Percentiles rank a stretch among this genome's conserved stretches.
Evolutionary conservation across 2,888 invertebrate species (phyloP).

Genomic region (Scelioninae gen. 1): DNA sequence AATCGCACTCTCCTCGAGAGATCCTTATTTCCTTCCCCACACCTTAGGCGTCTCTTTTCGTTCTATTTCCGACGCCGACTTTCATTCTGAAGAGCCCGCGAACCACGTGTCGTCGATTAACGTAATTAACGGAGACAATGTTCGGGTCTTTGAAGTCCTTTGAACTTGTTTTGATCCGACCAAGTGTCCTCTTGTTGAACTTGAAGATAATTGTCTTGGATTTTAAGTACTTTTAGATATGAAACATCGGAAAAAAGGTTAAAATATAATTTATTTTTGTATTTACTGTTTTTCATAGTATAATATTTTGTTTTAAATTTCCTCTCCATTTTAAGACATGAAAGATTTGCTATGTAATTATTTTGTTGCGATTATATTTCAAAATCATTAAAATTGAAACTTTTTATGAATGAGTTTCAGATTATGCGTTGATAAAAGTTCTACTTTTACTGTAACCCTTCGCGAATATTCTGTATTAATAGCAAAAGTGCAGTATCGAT

Average conservation of each 20-base stretch:
- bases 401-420: no score
- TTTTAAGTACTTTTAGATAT: conserved; percentile 29
- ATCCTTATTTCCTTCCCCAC: conserved; percentile 67
- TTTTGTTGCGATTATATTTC: no score
- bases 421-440: no score
- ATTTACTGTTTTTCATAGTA: no score
- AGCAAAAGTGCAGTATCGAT: conserved; percentile 9
- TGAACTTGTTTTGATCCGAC: conserved; percentile 34
- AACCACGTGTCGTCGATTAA: conserved; percentile 84
- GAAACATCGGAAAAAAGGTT: no score
- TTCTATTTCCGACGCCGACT: conserved; percentile 69
- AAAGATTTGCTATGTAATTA: no score
- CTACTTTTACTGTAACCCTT: not conserved
- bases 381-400: not conserved
- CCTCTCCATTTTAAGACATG: no score
- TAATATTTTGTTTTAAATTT: no score
- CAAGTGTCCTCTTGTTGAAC: conserved; percentile 30
- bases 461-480: not conserved
- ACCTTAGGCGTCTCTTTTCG: conserved; percentile 59
- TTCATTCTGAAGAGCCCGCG: conserved; percentile 63
- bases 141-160: conserved; percentile 64
- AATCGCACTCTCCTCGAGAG: conserved; percentile 55
- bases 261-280: no score
- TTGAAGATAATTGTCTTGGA: conserved; percentile 35
- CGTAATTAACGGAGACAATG: conserved; percentile 78